A percentile compares a stretch with the other conserved stretches of the same genome.
Conservation (phyloP, 2,888 invertebrate species). For the Platypus cylindrus region DNA sequence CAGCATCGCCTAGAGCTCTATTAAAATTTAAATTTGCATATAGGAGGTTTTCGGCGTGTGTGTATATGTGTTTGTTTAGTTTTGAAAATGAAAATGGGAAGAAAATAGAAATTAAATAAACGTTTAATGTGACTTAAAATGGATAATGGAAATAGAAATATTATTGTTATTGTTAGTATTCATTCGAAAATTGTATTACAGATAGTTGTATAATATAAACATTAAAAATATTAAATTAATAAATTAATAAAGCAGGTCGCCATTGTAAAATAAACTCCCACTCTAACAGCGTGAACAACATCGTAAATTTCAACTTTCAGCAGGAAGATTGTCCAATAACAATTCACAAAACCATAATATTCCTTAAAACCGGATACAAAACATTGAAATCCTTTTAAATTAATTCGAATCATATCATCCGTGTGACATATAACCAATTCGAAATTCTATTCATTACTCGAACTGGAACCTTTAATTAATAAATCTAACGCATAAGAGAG, state of each 20-base stretch:
- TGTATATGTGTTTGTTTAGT: neutral
- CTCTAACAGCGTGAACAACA: too few relatives aligned
- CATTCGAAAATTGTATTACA: too few relatives aligned
- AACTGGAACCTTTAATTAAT: conserved; percentile 27
- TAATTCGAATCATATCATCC: conserved; percentile 10
- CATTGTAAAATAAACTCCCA: too few relatives aligned
- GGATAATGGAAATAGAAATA: too few relatives aligned
- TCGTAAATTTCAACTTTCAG: too few relatives aligned
- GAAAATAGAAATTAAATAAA: conserved; percentile 4
- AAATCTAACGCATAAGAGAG: conserved; percentile 29
- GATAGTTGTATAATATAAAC: too few relatives aligned
- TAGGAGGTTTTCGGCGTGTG: neutral
- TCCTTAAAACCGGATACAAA: too few relatives aligned
- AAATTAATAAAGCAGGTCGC: too few relatives aligned
- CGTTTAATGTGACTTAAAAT: conserved; percentile 1
- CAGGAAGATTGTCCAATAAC: too few relatives aligned
- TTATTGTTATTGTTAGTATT: too few relatives aligned
- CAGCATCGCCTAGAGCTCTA: conserved; percentile 17
- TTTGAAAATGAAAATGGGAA: conserved; percentile 2
- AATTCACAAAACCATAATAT: too few relatives aligned
- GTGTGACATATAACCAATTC: conserved; percentile 8
- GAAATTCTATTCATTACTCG: conserved; percentile 6
- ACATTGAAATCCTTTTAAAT: conserved; percentile 11
- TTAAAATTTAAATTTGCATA: conserved; percentile 23
- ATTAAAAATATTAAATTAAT: too few relatives aligned